These are phyloP conservation scores for Notospermus geniculatus DNA, from an alignment of 1,140 invertebrate species.

Conservation along the genomic window DNA sequence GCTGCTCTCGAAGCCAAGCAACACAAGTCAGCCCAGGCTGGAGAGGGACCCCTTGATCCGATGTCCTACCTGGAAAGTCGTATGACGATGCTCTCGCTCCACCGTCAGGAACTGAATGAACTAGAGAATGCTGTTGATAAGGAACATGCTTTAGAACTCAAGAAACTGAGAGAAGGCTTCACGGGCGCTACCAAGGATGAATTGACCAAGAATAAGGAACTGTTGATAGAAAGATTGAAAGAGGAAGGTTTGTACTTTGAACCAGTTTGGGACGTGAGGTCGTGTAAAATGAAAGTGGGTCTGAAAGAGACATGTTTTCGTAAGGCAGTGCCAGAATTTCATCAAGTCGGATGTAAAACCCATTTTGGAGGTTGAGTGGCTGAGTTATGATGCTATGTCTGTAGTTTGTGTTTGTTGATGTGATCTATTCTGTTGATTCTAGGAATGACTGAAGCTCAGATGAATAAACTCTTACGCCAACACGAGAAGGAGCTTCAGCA, in stretches of 20 bases:
- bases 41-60: conserved; percentile 32
- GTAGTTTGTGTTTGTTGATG: no score
- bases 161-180: conserved; percentile 25
- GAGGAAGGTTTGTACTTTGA: conserved; percentile 27
- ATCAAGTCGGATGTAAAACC: no score
- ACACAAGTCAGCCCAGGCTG: background rate
- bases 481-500: conserved; percentile 31
- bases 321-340: no score
- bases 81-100: conserved; percentile 36
- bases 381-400: no score
- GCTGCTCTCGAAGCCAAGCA: no score
- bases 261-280: background rate
- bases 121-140: conserved; percentile 45
- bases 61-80: conserved; percentile 31
- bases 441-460: conserved; percentile 28
- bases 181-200: conserved; percentile 31
- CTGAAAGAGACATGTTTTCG: no score
- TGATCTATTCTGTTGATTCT: background rate
- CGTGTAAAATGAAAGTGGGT: background rate
- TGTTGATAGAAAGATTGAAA: conserved; percentile 33
- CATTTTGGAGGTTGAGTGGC: no score
- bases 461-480: conserved; percentile 35
- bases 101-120: conserved; percentile 33
- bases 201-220: conserved; percentile 26
- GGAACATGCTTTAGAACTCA: conserved; percentile 36